Percentiles rank a stretch among this genome's conserved stretches.
These are phyloP conservation scores for Zaprionus gabonicus DNA, from an alignment of 1,140 invertebrate species.

Conservation along the genomic window DNA sequence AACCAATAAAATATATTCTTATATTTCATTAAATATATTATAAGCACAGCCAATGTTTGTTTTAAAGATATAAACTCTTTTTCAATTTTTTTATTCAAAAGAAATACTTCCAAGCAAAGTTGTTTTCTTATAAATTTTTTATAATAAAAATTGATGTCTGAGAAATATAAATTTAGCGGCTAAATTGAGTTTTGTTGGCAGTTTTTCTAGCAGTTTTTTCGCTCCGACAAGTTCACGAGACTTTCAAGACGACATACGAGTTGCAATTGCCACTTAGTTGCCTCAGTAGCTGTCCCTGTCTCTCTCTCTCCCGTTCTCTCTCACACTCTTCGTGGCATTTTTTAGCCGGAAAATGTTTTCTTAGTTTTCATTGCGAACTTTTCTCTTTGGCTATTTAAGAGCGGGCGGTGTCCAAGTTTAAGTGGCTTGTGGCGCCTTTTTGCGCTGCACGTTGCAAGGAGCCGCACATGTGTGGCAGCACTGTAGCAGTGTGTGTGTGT, in stretches of 20 bases:
- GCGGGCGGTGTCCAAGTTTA: constrained; percentile 53
- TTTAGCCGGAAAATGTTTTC: constrained; percentile 12
- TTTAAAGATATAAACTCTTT: not conserved
- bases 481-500: not conserved
- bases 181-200: not conserved
- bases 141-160: not conserved
- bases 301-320: not conserved
- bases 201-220: not conserved
- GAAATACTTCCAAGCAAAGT: not conserved
- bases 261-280: constrained; percentile 13
- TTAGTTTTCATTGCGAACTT: constrained; percentile 50
- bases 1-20: too few relatives aligned
- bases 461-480: constrained; percentile 5
- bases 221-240: not conserved
- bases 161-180: not conserved
- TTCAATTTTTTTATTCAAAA: not conserved
- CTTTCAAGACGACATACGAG: constrained; percentile 7
- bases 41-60: not conserved
- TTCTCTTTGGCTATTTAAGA: constrained; percentile 49
- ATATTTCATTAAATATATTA: too few relatives aligned
- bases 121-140: not conserved
- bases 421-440: constrained; percentile 50
- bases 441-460: constrained; percentile 35
- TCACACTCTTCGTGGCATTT: not conserved
- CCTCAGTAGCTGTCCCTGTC: not conserved